A percentile compares a stretch with the other conserved stretches of the same genome.
phyloP scores from a whole-genome alignment of 2,888 invertebrate species.

The Anodontia alba region DNA sequence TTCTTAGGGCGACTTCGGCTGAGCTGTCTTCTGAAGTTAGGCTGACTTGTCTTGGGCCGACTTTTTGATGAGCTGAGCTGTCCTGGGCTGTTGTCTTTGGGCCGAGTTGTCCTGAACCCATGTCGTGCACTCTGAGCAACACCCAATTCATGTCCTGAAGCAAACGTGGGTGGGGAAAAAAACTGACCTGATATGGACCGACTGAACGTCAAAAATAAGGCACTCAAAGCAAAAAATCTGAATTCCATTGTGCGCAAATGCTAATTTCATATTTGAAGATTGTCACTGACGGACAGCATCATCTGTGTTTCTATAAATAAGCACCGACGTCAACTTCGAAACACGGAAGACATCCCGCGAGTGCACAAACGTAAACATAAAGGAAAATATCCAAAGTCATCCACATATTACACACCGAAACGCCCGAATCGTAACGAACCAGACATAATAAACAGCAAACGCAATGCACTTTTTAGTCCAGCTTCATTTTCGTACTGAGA shows the following conservation, averaged over 20 bases:
- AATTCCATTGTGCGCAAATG: not conserved
- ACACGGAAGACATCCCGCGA: constrained; percentile 17
- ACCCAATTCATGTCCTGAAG: too few relatives aligned
- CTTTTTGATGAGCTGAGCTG: too few relatives aligned
- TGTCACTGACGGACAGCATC: not conserved
- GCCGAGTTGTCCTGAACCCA: too few relatives aligned
- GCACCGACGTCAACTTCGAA: constrained; percentile 3
- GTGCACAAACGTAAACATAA: not conserved
- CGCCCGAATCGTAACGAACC: too few relatives aligned
- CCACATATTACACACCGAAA: not conserved
- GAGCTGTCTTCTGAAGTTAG: too few relatives aligned
- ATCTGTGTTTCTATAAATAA: constrained; percentile 1
- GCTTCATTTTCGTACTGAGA: too few relatives aligned
- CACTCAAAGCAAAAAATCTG: not conserved
- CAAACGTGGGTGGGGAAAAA: not conserved
- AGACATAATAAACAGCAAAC: too few relatives aligned
- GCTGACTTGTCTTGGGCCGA: too few relatives aligned
- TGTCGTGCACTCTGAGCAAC: too few relatives aligned
- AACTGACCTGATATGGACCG: not conserved
- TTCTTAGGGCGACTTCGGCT: too few relatives aligned
- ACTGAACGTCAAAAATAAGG: not conserved
- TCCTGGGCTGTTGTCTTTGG: too few relatives aligned
- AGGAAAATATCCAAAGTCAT: not conserved
- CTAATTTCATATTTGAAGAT: constrained; percentile 6
- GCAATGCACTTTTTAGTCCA: too few relatives aligned